A percentile compares a stretch with the other conserved stretches of the same genome.
These are phyloP conservation scores for Idaea aversata DNA, from an alignment of 2,888 invertebrate genomes.

Conservation along the genomic window DNA sequence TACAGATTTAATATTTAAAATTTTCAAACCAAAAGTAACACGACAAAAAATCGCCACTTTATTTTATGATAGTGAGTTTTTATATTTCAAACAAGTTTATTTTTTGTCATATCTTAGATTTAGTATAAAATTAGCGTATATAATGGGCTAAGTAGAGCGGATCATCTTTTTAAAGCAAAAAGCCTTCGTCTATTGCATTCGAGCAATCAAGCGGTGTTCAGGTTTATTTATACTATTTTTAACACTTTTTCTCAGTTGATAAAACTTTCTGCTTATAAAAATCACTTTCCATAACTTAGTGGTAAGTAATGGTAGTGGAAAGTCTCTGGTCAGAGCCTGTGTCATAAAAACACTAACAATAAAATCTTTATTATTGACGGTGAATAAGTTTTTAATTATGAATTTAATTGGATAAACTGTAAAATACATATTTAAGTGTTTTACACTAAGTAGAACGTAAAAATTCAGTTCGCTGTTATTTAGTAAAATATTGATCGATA, in stretches of 20 bases:
- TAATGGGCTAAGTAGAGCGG: slow-evolving; percentile 51
- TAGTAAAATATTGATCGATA: not conserved
- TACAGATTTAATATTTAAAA: not conserved
- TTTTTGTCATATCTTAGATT: slow-evolving; percentile 35
- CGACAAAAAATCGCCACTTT: not conserved
- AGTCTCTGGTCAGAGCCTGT: slow-evolving; percentile 20
- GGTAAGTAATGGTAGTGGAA: slow-evolving; percentile 30
- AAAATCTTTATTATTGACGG: not conserved
- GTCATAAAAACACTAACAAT: not conserved
- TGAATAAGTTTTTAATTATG: not conserved
- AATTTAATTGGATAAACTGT: not conserved
- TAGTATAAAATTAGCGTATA: slow-evolving; percentile 48
- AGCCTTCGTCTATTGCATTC: slow-evolving; percentile 41
- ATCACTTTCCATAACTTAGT: slow-evolving; percentile 55
- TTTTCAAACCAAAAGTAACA: not conserved
- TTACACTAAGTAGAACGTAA: not conserved
- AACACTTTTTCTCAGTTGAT: slow-evolving; percentile 39
- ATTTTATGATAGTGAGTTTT: not conserved
- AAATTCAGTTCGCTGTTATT: not conserved
- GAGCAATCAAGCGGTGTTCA: slow-evolving; percentile 43
- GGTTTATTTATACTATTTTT: slow-evolving; percentile 43
- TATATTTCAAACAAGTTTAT: not conserved
- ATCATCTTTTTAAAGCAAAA: slow-evolving; percentile 39
- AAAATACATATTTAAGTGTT: no score
- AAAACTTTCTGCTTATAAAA: slow-evolving; percentile 44